phyloP scores from a whole-genome alignment of 2,888 invertebrate genomes.

The Trypoxylon attenuatum region DNA sequence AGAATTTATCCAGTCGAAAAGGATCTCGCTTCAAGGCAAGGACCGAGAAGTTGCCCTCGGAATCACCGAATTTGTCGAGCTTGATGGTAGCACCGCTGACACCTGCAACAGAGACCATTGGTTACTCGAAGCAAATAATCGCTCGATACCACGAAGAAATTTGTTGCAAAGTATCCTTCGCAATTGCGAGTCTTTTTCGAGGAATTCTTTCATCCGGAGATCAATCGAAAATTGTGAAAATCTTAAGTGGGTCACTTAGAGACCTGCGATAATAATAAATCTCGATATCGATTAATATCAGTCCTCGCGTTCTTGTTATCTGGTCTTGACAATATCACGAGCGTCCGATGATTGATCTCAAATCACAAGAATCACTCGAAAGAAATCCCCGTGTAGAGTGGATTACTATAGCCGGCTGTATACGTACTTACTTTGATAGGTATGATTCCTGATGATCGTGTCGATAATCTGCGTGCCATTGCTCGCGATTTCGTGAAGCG shows the following conservation, averaged over 20 bases:
- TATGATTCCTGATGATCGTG: conserved; percentile 88
- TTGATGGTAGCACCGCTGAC: conserved; percentile 95
- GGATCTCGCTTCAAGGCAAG: conserved; percentile 83
- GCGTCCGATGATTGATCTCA: not conserved
- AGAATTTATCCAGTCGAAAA: conserved; percentile 76
- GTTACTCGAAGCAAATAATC: not conserved
- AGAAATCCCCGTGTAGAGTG: not conserved
- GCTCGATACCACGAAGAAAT: not conserved
- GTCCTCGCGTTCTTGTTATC: no score
- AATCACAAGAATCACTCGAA: conserved; percentile 21
- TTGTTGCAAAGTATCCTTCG: no score
- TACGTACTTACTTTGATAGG: conserved; percentile 86
- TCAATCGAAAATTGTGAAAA: no score
- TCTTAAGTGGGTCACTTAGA: not conserved
- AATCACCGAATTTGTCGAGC: conserved; percentile 94
- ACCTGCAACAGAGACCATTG: conserved; percentile 78
- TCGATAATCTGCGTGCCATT: conserved; percentile 93
- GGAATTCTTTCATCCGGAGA: no score
- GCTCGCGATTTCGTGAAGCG: conserved; percentile 82
- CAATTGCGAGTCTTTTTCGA: no score
- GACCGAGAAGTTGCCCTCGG: conserved; percentile 97
- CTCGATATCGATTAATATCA: no score
- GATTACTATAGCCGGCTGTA: conserved; percentile 51
- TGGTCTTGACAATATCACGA: no score
- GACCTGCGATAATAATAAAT: no score